A percentile compares a stretch with the other conserved stretches of the same genome.
phyloP scores from a whole-genome alignment of 2,888 invertebrate species.

The Caenorhabditis imperialis region DNA sequence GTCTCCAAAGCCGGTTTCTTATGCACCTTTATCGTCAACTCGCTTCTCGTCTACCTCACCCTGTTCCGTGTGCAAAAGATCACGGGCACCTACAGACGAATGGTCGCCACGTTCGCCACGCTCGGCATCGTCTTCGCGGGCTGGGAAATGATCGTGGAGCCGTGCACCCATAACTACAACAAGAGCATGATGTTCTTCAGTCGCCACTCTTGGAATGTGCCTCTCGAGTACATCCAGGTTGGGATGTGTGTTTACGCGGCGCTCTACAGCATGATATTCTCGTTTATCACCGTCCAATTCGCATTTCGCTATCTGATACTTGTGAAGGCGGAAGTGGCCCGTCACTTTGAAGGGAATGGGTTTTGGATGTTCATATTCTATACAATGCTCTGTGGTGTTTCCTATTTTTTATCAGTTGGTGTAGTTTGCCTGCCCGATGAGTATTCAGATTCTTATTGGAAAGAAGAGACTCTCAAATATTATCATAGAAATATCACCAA shows the following conservation, averaged over 20 bases:
- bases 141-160: too few relatives aligned
- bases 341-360: background rate
- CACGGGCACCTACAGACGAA: too few relatives aligned
- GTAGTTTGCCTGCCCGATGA: background rate
- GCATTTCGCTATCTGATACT: background rate
- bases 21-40: too few relatives aligned
- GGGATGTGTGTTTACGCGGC: background rate
- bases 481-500: background rate
- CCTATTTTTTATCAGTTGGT: background rate
- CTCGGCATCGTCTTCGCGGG: too few relatives aligned
- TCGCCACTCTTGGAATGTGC: background rate
- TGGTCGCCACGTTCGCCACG: too few relatives aligned
- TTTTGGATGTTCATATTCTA: background rate
- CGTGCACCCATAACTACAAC: conserved; percentile 1
- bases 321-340: background rate
- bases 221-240: too few relatives aligned
- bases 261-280: background rate
- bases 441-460: background rate
- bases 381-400: background rate
- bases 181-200: background rate
- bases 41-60: too few relatives aligned
- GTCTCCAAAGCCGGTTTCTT: too few relatives aligned
- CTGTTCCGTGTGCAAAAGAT: too few relatives aligned
- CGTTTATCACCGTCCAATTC: conserved; percentile 2
- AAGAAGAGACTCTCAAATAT: background rate